Conservation (phyloP, 2,113 vertebrate genomes). For the Osmerus eperlanus region DNA sequence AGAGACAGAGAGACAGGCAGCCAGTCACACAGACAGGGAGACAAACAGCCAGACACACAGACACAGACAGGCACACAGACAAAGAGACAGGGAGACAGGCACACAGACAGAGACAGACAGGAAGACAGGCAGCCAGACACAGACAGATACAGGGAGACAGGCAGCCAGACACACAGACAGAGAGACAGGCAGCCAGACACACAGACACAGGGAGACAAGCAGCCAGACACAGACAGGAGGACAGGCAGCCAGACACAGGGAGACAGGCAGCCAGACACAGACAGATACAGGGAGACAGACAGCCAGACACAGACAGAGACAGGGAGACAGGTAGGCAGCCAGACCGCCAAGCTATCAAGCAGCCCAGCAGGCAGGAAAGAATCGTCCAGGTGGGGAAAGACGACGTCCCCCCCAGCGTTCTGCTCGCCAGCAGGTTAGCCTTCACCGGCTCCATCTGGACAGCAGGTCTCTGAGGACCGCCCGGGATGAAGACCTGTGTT, state of each 20-base stretch:
- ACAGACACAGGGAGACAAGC: neutral
- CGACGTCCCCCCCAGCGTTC: no score
- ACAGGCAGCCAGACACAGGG: neutral
- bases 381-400: neutral
- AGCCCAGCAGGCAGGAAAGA: slow-evolving; percentile 11
- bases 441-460: slow-evolving; percentile 40
- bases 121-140: neutral
- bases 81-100: neutral
- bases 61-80: no score
- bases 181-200: neutral
- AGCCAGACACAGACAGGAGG: neutral
- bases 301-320: neutral
- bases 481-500: slow-evolving; percentile 14
- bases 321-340: neutral
- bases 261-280: neutral
- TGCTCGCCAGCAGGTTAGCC: slow-evolving; percentile 18
- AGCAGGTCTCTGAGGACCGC: neutral
- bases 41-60: neutral
- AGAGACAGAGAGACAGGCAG: neutral
- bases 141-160: neutral
- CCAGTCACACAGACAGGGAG: neutral
- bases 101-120: neutral
- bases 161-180: neutral
- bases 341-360: no score
- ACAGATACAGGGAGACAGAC: neutral